Evolutionary conservation across 2,113 vertebrate species (phyloP).

Genomic region (Addax nasomaculatus): DNA sequence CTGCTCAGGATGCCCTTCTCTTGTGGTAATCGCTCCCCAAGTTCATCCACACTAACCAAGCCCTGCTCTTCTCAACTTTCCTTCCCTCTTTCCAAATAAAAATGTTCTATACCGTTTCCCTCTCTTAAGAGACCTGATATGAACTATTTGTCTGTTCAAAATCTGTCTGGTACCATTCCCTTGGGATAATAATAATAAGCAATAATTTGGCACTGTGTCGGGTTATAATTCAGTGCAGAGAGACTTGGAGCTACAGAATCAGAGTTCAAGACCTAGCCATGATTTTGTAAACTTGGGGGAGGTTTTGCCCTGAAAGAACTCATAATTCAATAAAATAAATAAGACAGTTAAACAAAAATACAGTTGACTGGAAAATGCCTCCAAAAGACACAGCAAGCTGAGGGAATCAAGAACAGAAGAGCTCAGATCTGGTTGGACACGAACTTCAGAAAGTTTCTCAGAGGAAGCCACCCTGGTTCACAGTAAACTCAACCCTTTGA

Average conservation of each 20-base stretch:
- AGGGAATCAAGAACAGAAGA: neutral
- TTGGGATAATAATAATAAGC: neutral
- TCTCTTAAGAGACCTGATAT: neutral
- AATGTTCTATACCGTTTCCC: neutral
- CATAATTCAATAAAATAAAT: neutral
- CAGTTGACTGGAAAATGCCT: neutral
- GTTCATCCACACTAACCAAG: neutral
- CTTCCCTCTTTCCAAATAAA: neutral
- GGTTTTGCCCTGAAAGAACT: neutral
- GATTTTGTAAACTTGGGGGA: neutral
- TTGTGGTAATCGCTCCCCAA: neutral
- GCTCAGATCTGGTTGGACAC: neutral
- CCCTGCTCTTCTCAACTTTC: neutral
- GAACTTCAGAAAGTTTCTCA: neutral
- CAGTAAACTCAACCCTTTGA: neutral
- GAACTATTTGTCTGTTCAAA: neutral
- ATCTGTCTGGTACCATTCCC: neutral
- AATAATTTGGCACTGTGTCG: neutral
- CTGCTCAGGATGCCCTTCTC: no score
- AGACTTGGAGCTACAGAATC: neutral
- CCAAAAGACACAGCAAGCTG: rapidly evolving
- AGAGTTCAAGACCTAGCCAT: neutral
- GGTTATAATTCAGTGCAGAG: neutral
- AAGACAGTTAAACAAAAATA: neutral
- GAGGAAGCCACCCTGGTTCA: neutral